Conservation (phyloP, 2,113 vertebrate species). For the Delphinapterus leucas region DNA sequence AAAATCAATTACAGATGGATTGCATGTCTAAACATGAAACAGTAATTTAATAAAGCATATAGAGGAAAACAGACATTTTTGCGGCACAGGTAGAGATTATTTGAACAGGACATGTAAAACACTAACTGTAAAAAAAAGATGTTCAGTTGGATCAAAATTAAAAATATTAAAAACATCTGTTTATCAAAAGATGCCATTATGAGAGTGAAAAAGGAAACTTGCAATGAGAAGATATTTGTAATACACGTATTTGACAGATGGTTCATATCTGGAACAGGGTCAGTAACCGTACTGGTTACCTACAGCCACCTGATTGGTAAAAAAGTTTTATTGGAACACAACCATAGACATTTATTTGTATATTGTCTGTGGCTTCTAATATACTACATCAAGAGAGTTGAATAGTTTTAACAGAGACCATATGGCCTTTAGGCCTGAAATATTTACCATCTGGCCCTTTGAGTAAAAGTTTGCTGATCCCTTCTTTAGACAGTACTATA, state of each 20-base stretch:
- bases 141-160: neutral
- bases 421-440: neutral
- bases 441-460: neutral
- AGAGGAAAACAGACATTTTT: neutral
- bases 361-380: neutral
- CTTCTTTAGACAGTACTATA: neutral
- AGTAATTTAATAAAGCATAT: neutral
- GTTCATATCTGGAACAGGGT: neutral
- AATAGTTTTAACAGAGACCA: neutral
- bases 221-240: neutral
- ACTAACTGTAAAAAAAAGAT: neutral
- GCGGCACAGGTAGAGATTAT: neutral
- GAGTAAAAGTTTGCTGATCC: neutral
- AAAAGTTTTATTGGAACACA: neutral
- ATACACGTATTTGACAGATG: neutral
- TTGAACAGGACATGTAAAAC: neutral
- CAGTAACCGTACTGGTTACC: neutral
- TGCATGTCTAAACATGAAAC: neutral
- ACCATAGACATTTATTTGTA: neutral
- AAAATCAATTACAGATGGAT: neutral
- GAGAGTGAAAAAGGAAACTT: neutral
- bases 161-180: neutral
- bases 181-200: neutral
- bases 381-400: neutral
- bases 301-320: neutral